phyloP scores from a whole-genome alignment of 2,113 vertebrate species.

The Leptocoma aspasia region DNA sequence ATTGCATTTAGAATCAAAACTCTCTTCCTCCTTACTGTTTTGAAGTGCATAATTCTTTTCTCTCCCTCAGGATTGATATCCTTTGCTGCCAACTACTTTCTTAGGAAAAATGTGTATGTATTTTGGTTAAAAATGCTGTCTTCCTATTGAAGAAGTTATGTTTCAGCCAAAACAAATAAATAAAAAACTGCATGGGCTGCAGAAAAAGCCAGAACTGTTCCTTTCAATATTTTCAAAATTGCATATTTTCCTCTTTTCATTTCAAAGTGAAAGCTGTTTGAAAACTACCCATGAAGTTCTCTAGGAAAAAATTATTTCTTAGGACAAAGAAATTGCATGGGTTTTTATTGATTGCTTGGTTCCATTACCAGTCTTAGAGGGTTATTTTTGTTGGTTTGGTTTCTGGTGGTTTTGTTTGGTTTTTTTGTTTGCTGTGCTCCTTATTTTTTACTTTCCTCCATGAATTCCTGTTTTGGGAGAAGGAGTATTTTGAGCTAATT shows the following conservation, averaged over 20 bases:
- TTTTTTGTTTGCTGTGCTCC: background rate
- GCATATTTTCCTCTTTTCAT: background rate
- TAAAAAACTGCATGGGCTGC: background rate
- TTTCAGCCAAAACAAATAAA: background rate
- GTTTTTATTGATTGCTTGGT: background rate
- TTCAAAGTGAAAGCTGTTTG: background rate
- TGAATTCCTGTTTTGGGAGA: background rate
- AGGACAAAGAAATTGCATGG: background rate
- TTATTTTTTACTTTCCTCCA: background rate
- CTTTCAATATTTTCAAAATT: background rate
- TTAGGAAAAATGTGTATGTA: background rate
- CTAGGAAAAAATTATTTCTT: background rate
- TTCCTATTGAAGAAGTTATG: background rate
- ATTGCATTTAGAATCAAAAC: background rate
- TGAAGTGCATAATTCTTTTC: background rate
- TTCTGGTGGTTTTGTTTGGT: accelerated
- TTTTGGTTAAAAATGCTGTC: background rate
- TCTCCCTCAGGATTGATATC: background rate
- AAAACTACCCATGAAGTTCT: background rate
- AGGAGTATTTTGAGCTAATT: background rate
- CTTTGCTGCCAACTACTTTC: background rate
- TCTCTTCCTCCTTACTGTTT: background rate
- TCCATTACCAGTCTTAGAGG: background rate
- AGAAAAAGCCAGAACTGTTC: background rate
- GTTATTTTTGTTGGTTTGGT: background rate